A percentile compares a stretch with the other conserved stretches of the same genome.
These are phyloP conservation scores for Actinia tenebrosa DNA, from an alignment of 64 coral and sea anemone species.

Conservation along the genomic window DNA sequence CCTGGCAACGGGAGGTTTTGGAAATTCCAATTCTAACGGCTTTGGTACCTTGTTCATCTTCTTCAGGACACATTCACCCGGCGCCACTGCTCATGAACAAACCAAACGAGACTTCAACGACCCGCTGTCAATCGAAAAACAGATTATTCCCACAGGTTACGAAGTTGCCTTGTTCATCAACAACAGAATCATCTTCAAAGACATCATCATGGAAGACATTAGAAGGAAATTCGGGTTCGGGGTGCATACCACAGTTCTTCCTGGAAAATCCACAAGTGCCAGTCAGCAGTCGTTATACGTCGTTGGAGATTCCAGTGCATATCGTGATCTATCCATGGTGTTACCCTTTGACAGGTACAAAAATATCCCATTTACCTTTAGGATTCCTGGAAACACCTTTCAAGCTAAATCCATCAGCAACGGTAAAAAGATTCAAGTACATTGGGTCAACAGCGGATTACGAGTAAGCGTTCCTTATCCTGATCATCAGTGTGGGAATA, in stretches of 20 bases:
- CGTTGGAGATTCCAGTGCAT: slow-evolving; percentile 18
- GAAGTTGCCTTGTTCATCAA: slow-evolving; percentile 45
- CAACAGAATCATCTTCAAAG: slow-evolving; percentile 42
- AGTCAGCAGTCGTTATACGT: slow-evolving; percentile 37
- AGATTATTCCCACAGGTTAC: slow-evolving; percentile 28
- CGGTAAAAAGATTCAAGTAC: slow-evolving; percentile 35
- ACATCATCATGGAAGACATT: background rate
- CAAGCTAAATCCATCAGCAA: slow-evolving; percentile 27
- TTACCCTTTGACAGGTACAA: slow-evolving; percentile 13
- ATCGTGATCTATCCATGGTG: background rate
- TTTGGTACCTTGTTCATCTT: slow-evolving; percentile 43
- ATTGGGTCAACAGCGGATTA: slow-evolving; percentile 26
- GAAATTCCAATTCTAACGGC: background rate
- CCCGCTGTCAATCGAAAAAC: slow-evolving; percentile 38
- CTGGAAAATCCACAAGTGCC: slow-evolving; percentile 13
- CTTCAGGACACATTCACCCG: slow-evolving; percentile 28
- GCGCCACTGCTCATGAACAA: slow-evolving; percentile 23
- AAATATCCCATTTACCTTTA: slow-evolving; percentile 13
- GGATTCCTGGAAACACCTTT: slow-evolving; percentile 30
- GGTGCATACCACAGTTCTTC: slow-evolving; percentile 20
- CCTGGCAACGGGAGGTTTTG: slow-evolving; percentile 31
- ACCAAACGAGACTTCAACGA: slow-evolving; percentile 45
- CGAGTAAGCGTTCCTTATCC: slow-evolving; percentile 11
- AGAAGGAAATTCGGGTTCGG: slow-evolving; percentile 7
- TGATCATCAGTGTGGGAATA: background rate